These are phyloP conservation scores for Cantharis flavilabris DNA, from an alignment of 2,888 invertebrate genomes.

Conservation along the genomic window DNA sequence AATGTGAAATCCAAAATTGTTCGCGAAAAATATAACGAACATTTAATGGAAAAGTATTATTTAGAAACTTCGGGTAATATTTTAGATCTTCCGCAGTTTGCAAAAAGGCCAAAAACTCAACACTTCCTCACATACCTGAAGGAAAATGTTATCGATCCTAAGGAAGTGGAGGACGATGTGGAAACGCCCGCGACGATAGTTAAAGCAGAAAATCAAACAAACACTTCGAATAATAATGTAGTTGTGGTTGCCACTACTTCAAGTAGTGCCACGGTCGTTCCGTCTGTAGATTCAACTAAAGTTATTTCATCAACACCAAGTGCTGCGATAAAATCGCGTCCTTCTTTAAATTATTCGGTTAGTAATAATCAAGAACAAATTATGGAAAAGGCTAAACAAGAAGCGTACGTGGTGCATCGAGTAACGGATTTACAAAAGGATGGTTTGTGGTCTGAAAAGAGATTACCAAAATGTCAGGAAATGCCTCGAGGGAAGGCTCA, in stretches of 20 bases:
- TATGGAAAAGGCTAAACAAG: constrained; percentile 86
- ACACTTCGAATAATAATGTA: neutral
- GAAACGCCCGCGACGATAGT: neutral
- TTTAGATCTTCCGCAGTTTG: constrained; percentile 86
- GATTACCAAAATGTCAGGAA: constrained; percentile 90
- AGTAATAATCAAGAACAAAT: constrained; percentile 71
- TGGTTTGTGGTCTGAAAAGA: constrained; percentile 90
- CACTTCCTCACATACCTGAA: constrained; percentile 77
- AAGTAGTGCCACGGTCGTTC: constrained; percentile 23
- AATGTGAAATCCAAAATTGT: constrained; percentile 70
- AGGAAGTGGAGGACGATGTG: constrained; percentile 37
- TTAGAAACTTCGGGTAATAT: constrained; percentile 85
- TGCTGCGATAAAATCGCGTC: constrained; percentile 30
- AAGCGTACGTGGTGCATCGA: constrained; percentile 92
- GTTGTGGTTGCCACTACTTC: constrained; percentile 33
- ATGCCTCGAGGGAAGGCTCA: constrained; percentile 90
- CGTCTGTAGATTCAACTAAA: constrained; percentile 15
- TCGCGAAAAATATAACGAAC: constrained; percentile 76
- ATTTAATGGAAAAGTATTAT: constrained; percentile 84
- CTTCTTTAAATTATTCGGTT: constrained; percentile 27
- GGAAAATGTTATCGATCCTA: constrained; percentile 57
- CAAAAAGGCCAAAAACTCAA: constrained; percentile 76
- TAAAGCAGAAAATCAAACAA: constrained; percentile 7
- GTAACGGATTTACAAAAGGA: constrained; percentile 90
- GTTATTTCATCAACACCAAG: neutral